Evolutionary conservation across 2,113 vertebrate species (phyloP), one percentile per base, ranked within the genome.

Genomic region (Loxodonta africana): DNA sequence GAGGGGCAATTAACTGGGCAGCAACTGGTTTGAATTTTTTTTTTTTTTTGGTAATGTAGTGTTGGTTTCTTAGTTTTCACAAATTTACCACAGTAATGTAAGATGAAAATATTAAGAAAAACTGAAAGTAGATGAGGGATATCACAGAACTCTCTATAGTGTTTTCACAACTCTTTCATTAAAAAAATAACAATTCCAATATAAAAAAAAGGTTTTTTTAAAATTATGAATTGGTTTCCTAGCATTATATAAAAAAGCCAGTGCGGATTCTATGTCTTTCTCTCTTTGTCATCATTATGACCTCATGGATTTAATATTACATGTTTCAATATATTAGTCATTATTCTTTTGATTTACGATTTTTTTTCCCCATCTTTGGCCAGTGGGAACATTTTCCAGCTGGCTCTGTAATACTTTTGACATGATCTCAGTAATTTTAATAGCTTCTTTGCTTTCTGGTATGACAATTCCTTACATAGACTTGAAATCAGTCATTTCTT

Each of bases 391-490:
- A 77, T 74, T n/a, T 63, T 73, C 23, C 65, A 90, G 20, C 41
- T 90, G 33, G 57, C 15, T 85, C 7, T n/a, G 67, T 5, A 89
- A 80, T 51, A 33, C 23, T 76, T 83, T 89, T 37, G 8, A 65
- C n/a, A 48, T 37, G 28, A 83, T 74, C 63, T 95, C 30, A 76
- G 46, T 90, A 65, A 48, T 80, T 81, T 41, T 53, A 83, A 78
- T 69, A 84, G 6, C 4, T 88, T 88, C 33, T 17, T 96, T 95
- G n/a, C 7, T 96, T 92, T 92, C 33, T 81, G 6, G 46, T 53
- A 73, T 8, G 20, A 62, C 28, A 62, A 67, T 81, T 89, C 30
- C 57, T 89, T 85, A 7, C 37, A 9, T 37, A 48, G 44, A 33
- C 17, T 74, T 73, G 18, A 51, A 92, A 89, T 88, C 69, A 88